phyloP scores from a whole-genome alignment of 2,797 vertebrate species.

The Sebastes iracundus region DNA sequence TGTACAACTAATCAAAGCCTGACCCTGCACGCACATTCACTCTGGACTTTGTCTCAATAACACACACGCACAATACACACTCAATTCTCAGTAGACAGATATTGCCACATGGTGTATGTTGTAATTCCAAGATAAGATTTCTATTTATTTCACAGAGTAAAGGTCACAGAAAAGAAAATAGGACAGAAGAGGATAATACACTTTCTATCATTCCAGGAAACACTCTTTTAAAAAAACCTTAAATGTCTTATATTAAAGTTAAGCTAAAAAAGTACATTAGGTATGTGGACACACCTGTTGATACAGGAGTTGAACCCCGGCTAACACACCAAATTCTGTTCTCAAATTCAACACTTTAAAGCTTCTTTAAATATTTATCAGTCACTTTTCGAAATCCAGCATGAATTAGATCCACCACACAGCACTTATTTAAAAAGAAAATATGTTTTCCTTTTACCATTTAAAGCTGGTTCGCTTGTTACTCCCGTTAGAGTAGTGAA shows the following conservation, averaged over 20 bases:
- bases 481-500: no score
- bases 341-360: neutral
- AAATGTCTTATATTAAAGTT: neutral
- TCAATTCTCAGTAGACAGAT: neutral
- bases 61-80: neutral
- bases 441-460: no score
- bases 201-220: neutral
- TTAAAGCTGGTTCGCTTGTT: no score
- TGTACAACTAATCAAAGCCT: conserved; percentile 13
- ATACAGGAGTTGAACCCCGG: neutral
- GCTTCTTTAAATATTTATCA: neutral
- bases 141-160: conserved; percentile 11
- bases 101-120: conserved; percentile 20
- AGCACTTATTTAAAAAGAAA: no score
- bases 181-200: neutral
- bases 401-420: neutral
- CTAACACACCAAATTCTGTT: neutral
- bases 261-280: neutral
- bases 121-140: conserved; percentile 39
- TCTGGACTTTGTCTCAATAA: conserved; percentile 41
- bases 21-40: neutral
- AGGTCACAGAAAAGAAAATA: neutral
- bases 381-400: neutral
- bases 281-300: neutral
- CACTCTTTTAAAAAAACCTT: neutral